Percentiles rank a stretch among this genome's conserved stretches.
phyloP scores from a whole-genome alignment of 1,140 invertebrate genomes.

The Chionoecetes opilio region DNA sequence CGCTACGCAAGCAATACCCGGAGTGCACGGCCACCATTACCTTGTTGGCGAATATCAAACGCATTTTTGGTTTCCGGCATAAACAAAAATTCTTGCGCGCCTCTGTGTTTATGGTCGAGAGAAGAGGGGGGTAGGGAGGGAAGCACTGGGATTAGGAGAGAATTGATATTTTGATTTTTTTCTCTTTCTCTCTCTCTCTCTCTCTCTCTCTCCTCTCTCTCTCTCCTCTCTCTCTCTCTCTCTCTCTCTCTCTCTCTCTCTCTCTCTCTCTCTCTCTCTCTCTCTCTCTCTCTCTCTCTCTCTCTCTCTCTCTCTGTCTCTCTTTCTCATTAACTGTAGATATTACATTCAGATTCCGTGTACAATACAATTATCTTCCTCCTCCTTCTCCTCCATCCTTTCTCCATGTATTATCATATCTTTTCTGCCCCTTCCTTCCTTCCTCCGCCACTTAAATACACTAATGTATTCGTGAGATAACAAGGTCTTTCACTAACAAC shows the following conservation, averaged over 20 bases:
- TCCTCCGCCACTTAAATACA: not conserved
- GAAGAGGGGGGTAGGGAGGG: not conserved
- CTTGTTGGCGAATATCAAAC: too few species aligned
- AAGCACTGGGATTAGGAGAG: not conserved
- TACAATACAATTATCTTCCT: not conserved
- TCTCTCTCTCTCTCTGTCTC: too few species aligned
- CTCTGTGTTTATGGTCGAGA: not conserved
- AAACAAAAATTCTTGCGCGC: too few species aligned
- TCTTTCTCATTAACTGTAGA: too few species aligned
- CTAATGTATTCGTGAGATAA: too few species aligned
- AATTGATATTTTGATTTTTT: not conserved
- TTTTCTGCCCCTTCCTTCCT: not conserved
- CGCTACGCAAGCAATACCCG: too few species aligned
- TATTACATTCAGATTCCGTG: too few species aligned
- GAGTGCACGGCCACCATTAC: too few species aligned
- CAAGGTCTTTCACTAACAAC: too few species aligned
- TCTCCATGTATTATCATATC: not conserved
- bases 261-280: too few species aligned
- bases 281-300: too few species aligned
- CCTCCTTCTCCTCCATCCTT: conserved; percentile 16
- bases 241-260: not conserved
- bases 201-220: not conserved
- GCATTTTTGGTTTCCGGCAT: too few species aligned
- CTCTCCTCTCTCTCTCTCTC: not conserved
- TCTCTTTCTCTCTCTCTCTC: not conserved